Evolutionary conservation across 2,888 invertebrate genomes (phyloP).

Genomic region (Drosophila prostipennis): DNA sequence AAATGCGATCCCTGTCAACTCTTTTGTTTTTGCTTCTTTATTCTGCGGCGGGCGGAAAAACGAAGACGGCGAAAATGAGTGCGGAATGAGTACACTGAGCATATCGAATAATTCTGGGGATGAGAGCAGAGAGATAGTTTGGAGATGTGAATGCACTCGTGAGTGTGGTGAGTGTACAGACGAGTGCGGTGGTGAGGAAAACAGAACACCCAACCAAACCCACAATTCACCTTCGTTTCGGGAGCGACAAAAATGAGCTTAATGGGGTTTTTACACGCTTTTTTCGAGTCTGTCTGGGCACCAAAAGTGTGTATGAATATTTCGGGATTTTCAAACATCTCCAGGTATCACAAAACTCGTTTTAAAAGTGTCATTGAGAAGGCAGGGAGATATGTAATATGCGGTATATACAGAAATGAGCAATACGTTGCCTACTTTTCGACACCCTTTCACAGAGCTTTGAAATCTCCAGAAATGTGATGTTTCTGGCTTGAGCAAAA

Average conservation of each 20-base stretch:
- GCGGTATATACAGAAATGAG: conserved; percentile 16
- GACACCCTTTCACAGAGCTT: background rate
- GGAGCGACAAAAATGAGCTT: conserved; percentile 9
- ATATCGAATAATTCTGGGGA: conserved; percentile 15
- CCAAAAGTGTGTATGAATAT: conserved; percentile 30
- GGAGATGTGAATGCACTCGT: conserved; percentile 38
- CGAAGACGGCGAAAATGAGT: conserved; percentile 38
- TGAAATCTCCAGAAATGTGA: background rate
- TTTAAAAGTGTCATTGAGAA: background rate
- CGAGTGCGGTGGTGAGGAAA: conserved; percentile 16
- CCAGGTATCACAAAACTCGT: conserved; percentile 3
- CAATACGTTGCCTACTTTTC: background rate
- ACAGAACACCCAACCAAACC: conserved; percentile 1
- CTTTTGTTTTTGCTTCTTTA: conserved; percentile 52
- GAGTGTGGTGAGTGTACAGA: conserved; percentile 40
- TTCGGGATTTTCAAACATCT: background rate
- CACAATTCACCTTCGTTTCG: background rate
- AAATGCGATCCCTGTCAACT: conserved; percentile 29
- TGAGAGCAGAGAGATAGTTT: conserved; percentile 44
- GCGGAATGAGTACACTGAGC: conserved; percentile 32
- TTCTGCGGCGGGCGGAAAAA: conserved; percentile 10
- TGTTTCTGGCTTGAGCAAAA: conserved; percentile 13
- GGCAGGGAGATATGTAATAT: conserved; percentile 1
- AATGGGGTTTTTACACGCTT: conserved; percentile 14
- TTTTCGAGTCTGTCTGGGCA: conserved; percentile 26